Base-by-base conservation (phyloP, 2,888 invertebrate genomes). In the Plagodis dolabraria region DNA sequence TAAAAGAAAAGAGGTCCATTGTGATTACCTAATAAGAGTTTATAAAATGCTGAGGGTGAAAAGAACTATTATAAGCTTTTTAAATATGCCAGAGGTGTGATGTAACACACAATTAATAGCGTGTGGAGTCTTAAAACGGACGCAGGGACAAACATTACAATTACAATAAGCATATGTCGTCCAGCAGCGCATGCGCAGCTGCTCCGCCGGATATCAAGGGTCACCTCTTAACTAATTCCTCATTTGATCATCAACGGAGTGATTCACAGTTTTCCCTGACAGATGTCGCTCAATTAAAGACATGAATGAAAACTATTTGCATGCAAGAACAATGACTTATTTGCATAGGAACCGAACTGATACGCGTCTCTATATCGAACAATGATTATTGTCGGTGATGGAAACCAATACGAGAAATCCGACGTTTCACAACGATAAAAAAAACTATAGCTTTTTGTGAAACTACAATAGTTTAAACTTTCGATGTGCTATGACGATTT, bases 281-380 rank as follows among this genome's bases (percentile, higher is more conserved):
- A 92, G 92, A 92, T 92, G 92, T 89, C 86, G 76, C 85, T 74
- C 83, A 90, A 92, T 92, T 92, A 91, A 80, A 68, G 5, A 69
- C 65, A 85, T 86, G 86, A 90, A 89, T 87, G 87, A 89, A 89
- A 89, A 89, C 84, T 71, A 90, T 89, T 89, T 90, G 86, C 91
- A 90, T 88, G 71, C 63, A 73, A 71, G 76, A 86, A 89, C 90
- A 89, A 89, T 88, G 79, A 71, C 63, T 70, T 76, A 89, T 89
- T 90, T 89, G 86, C 89, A 89, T 89, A 86, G 83, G 79, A 75
- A 73, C 76, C 57, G 63, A 71, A 73, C 76, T 75, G 77, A 80
- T 79, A 76, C 71, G 73, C 72, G 73, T 75, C 75, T 83, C 75
- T 48, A 71, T 74, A 72, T 74, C 69, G 77, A 89, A 91, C 91